These are phyloP conservation scores for Synchiropus splendidus DNA, from an alignment of 2,113 vertebrate genomes.

Conservation along the genomic window DNA sequence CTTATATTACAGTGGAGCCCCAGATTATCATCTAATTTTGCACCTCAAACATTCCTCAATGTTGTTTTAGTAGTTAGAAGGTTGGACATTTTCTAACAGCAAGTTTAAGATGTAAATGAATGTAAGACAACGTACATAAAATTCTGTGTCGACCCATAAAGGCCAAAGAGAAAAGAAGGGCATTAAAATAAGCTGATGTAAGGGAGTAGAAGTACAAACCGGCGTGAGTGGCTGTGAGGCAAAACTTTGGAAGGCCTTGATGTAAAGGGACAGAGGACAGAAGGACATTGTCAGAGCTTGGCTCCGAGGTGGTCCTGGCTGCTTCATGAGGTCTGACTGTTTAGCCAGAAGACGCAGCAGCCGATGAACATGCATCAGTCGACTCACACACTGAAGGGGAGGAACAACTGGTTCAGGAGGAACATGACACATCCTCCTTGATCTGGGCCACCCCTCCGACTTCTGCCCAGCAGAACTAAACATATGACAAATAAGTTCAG, in stretches of 20 bases:
- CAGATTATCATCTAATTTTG: too few relatives aligned
- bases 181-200: constrained; percentile 4
- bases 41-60: too few relatives aligned
- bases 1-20: too few relatives aligned
- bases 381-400: constrained; percentile 26
- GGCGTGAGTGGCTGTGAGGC: constrained; percentile 2
- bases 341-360: constrained; percentile 37
- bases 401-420: constrained; percentile 33
- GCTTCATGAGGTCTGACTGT: constrained; percentile 42
- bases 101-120: too few relatives aligned
- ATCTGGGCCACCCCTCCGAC: constrained; percentile 22
- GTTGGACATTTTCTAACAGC: too few relatives aligned
- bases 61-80: too few relatives aligned
- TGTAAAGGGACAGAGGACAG: constrained; percentile 55
- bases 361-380: constrained; percentile 48
- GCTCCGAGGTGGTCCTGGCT: constrained; percentile 35
- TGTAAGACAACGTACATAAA: too few relatives aligned
- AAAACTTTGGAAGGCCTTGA: constrained; percentile 24
- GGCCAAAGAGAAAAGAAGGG: constrained; percentile 7
- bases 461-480: neutral
- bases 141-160: neutral
- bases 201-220: neutral
- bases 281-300: constrained; percentile 42
- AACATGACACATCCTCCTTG: constrained; percentile 35
- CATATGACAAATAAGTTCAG: too few relatives aligned